These are phyloP conservation scores for Pseudopodoces humilis DNA, from an alignment of 2,113 vertebrate genomes.

Conservation along the genomic window DNA sequence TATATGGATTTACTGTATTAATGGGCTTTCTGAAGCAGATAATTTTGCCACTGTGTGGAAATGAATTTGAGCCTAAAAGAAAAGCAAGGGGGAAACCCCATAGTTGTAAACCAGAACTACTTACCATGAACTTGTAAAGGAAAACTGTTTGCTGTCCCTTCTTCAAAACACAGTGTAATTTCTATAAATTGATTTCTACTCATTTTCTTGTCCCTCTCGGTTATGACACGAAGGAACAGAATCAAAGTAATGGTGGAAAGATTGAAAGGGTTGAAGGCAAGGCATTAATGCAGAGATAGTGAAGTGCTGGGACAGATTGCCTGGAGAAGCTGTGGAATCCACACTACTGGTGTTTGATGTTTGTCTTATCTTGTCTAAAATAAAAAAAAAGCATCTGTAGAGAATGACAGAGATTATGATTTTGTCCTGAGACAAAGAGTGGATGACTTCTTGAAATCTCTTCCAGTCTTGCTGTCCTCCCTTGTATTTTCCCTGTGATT, in stretches of 20 bases:
- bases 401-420: not conserved
- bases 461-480: not conserved
- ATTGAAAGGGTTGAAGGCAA: not conserved
- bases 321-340: not conserved
- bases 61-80: not conserved
- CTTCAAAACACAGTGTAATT: not conserved
- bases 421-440: not conserved
- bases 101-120: not conserved
- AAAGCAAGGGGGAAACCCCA: not conserved
- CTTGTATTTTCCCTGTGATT: not conserved
- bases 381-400: not conserved
- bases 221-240: not conserved
- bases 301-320: not conserved
- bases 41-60: not conserved
- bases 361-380: not conserved
- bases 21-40: not conserved
- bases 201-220: not conserved
- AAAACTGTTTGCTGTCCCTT: rapidly evolving
- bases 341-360: not conserved
- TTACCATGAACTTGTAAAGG: not conserved
- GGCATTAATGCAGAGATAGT: not conserved
- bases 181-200: not conserved
- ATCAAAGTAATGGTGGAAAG: not conserved
- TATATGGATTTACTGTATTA: not conserved
- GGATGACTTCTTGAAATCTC: not conserved